Evolutionary conservation across 2,113 vertebrate species (phyloP).

Genomic region (Nyctibius bracteatus): DNA sequence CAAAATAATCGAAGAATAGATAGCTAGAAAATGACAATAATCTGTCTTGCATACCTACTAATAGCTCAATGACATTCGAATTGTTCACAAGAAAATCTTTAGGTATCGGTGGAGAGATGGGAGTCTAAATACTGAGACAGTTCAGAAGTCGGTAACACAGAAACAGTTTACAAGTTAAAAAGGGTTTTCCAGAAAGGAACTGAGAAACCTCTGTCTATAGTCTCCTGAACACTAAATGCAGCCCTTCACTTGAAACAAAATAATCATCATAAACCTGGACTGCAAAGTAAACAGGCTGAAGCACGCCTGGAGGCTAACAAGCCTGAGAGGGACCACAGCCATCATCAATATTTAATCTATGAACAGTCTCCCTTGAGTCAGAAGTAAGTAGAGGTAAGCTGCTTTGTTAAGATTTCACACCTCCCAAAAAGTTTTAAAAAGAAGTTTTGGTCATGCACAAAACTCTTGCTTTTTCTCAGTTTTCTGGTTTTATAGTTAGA

Average conservation of each 20-base stretch:
- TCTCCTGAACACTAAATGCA: neutral
- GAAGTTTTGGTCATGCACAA: neutral
- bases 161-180: neutral
- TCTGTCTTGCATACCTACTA: neutral
- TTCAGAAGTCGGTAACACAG: neutral
- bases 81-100: neutral
- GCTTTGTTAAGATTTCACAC: neutral
- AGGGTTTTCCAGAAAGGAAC: neutral
- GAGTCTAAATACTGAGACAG: neutral
- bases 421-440: neutral
- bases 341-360: neutral
- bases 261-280: neutral
- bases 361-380: neutral
- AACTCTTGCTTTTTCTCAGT: neutral
- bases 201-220: neutral
- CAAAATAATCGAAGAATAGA: neutral
- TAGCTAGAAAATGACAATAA: neutral
- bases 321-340: neutral
- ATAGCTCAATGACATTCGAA: neutral
- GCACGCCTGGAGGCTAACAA: neutral
- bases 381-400: neutral
- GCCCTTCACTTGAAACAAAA: neutral
- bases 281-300: neutral
- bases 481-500: neutral
- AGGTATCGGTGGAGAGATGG: neutral